A percentile compares a stretch with the other conserved stretches of the same genome.
These are phyloP conservation scores for Corythornis cristatus DNA, from an alignment of 2,113 vertebrate genomes.

Conservation along the genomic window DNA sequence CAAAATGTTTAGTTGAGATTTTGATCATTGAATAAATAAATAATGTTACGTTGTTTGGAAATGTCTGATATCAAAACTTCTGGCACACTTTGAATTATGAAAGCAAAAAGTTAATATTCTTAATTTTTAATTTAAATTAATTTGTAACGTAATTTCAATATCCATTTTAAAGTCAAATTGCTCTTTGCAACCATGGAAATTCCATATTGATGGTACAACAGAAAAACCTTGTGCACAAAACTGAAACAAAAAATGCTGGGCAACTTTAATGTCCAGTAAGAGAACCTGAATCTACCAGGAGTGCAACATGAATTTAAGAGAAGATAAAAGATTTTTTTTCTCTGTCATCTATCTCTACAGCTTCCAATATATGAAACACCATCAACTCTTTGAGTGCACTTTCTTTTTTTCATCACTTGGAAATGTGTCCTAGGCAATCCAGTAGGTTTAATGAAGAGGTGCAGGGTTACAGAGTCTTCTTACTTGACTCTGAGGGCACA, in stretches of 20 bases:
- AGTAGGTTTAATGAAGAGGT: background rate
- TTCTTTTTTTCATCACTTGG: background rate
- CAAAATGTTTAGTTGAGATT: background rate
- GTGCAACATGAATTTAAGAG: background rate
- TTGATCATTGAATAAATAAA: background rate
- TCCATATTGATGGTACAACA: background rate
- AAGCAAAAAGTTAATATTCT: background rate
- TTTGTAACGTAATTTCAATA: background rate
- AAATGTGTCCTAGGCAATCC: background rate
- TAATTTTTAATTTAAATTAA: background rate
- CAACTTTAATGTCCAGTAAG: background rate
- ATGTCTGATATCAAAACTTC: background rate
- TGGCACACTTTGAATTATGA: background rate
- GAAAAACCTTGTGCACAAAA: background rate
- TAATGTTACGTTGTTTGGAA: background rate
- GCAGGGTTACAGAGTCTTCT: background rate
- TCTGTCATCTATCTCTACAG: background rate
- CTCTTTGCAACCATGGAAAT: background rate
- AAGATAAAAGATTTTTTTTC: background rate
- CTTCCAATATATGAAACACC: background rate
- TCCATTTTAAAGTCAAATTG: background rate
- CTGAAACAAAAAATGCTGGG: background rate
- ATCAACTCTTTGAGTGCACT: accelerated
- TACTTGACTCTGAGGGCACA: accelerated
- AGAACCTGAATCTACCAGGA: background rate